Conservation (phyloP, 92 coral and sea anemone genomes). For the Epizoanthus illoricatus region DNA sequence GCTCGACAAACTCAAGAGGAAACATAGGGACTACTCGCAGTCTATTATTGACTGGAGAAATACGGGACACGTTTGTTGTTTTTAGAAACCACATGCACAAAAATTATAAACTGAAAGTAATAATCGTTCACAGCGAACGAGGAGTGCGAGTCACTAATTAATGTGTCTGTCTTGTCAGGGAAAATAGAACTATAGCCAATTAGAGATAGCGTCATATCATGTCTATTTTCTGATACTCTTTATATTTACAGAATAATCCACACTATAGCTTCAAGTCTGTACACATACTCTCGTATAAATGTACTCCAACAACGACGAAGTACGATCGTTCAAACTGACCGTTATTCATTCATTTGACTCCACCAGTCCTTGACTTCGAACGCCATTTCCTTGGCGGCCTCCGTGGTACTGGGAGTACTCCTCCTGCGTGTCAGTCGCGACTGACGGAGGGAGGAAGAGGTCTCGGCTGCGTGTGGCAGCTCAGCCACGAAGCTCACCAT, state of each 20-base stretch:
- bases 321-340: background rate
- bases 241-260: background rate
- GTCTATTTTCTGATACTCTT: no score
- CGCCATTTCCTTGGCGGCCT: constrained; percentile 62
- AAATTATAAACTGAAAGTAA: no score
- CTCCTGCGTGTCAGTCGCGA: constrained; percentile 26
- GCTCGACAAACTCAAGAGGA: no score
- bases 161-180: no score
- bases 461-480: constrained; percentile 12
- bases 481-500: constrained; percentile 28
- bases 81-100: no score
- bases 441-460: constrained; percentile 16
- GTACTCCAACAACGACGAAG: background rate
- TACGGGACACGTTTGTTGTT: no score
- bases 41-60: no score
- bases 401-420: constrained; percentile 36
- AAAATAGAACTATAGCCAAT: no score
- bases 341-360: constrained; percentile 36
- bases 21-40: no score
- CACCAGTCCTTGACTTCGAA: constrained; percentile 84
- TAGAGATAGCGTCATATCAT: no score
- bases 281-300: background rate
- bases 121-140: no score
- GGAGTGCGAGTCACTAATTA: no score
- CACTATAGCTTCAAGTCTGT: background rate